These are phyloP conservation scores for Nannoperca australis DNA, from an alignment of 2,797 vertebrate genomes.

Conservation along the genomic window DNA sequence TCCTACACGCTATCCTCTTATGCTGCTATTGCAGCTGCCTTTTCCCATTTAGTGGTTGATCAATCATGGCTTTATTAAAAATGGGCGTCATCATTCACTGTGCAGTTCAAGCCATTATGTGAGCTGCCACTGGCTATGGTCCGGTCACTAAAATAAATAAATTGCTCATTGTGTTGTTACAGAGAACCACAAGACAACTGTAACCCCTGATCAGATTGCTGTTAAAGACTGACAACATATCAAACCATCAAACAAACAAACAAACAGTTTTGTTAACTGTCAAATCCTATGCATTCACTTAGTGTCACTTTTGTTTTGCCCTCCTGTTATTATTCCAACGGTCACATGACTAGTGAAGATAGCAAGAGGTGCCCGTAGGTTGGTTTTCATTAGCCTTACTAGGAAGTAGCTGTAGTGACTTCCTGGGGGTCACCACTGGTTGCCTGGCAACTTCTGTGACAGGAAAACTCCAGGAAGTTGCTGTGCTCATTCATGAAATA, in stretches of 20 bases:
- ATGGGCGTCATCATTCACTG: conserved; percentile 50
- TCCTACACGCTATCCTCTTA: conserved; percentile 13
- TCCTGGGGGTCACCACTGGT: neutral
- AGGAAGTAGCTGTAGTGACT: neutral
- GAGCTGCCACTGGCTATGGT: conserved; percentile 48
- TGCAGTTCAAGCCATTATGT: conserved; percentile 41
- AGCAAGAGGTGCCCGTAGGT: no score
- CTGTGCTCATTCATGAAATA: neutral
- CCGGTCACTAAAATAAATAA: conserved; percentile 18
- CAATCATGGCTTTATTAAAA: conserved; percentile 74
- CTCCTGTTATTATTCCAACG: neutral
- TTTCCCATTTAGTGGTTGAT: conserved; percentile 65
- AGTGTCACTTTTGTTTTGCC: neutral
- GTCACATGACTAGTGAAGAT: neutral
- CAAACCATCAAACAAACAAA: conserved; percentile 31
- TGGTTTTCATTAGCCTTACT: neutral
- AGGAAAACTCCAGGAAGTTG: neutral
- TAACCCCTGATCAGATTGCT: conserved; percentile 14
- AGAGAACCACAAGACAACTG: conserved; percentile 9
- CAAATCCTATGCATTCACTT: neutral
- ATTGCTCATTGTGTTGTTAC: conserved; percentile 12
- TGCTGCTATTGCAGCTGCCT: conserved; percentile 55
- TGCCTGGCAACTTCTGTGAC: neutral
- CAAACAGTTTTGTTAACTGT: neutral
- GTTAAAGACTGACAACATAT: neutral